Base-by-base conservation (phyloP, 2,113 vertebrate species). In the Malurus melanocephalus region DNA sequence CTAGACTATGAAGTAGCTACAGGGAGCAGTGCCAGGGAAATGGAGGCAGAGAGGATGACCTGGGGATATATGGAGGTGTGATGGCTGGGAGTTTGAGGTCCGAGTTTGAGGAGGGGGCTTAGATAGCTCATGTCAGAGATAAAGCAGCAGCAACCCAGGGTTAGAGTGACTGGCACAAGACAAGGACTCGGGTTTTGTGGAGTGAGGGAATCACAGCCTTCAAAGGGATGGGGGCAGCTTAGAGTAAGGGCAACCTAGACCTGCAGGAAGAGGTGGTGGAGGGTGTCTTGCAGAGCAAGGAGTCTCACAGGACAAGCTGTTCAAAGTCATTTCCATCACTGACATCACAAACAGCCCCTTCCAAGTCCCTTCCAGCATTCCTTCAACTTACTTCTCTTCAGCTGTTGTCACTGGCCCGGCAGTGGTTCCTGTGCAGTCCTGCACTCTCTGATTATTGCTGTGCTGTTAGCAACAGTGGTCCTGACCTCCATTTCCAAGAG, bases 371-470 rank as follows among this genome's bases (percentile, higher is more conserved):
- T 80, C 16, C 27, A 43, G n/a, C 32, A 51, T 60, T 49, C 27
- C 53, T 80, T 62, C 69, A 40, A 13, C 8, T 38, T 71, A 32
- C 2, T 57, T 10, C 23, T 23, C 53, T 67, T 71, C 33, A 45
- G 1, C 18, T 81, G 10, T 65, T 72, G 49, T 79, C 49, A 43
- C 20, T 48, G 71, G 60, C 45, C 7, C 0, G 0, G 45, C 42
- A 73, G 86, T 56, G 16, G 21, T 52, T 46, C 80, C 49, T 33
- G 6, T 60, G 21, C 24, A 49, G 72, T 65, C 46, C 15, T 45
- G 6, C 3, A 0, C 30, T 33, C 32, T 71, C 27, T 89, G 32
- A 16, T 65, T 45, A 53, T 53, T 82, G 19, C 38, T 11, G 4
- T 53, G n/a, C 67, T 90, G 35, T 51, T 33, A 30, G 32, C 2